Evolutionary conservation across 2,113 vertebrate genomes (phyloP).

Genomic region (Crotophaga sulcirostris): DNA sequence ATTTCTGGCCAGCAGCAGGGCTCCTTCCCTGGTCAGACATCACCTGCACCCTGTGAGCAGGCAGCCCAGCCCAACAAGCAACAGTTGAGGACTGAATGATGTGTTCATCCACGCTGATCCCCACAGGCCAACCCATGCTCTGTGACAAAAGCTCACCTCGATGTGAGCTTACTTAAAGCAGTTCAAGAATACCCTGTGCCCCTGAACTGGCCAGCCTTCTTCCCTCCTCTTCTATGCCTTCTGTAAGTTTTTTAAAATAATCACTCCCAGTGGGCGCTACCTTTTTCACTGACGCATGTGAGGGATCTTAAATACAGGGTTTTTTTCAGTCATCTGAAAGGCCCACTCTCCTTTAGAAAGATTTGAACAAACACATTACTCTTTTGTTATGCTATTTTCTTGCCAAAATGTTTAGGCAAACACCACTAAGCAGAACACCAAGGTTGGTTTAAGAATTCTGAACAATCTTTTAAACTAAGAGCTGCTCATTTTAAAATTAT

Average conservation of each 20-base stretch:
- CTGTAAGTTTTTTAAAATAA: not conserved
- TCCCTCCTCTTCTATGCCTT: not conserved
- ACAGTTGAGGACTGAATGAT: too few relatives aligned
- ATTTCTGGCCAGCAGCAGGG: not conserved
- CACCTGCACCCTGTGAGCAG: not conserved
- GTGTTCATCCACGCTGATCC: not conserved
- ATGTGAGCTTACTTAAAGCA: not conserved
- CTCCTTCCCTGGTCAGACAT: not conserved
- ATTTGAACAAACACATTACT: not conserved
- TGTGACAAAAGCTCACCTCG: not conserved
- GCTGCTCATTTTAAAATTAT: not conserved
- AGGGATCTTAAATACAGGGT: not conserved
- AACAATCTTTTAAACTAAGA: not conserved
- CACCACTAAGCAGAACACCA: not conserved
- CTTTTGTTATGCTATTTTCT: not conserved
- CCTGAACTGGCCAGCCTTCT: fast-evolving
- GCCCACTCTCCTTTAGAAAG: not conserved
- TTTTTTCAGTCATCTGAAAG: not conserved
- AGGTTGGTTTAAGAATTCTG: not conserved
- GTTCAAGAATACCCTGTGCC: not conserved
- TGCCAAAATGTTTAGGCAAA: not conserved
- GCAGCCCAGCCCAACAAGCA: too few relatives aligned
- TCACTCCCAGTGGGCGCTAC: not conserved
- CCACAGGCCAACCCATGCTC: fast-evolving
- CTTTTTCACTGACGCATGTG: not conserved